These are phyloP conservation scores for Bombus sibiricus DNA, from an alignment of 1,140 invertebrate genomes.

Conservation along the genomic window DNA sequence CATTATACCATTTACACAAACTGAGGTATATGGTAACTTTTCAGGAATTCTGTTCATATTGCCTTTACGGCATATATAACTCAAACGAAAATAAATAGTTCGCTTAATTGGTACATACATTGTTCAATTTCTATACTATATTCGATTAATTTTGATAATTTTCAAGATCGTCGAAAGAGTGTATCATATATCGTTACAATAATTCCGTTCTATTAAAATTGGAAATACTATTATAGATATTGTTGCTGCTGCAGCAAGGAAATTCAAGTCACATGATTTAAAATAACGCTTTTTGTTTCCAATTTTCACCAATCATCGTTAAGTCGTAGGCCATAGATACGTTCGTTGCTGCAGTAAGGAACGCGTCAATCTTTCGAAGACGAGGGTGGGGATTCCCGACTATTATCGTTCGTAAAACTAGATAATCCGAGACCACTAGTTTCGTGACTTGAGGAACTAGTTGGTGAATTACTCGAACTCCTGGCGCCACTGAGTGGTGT, in stretches of 20 bases:
- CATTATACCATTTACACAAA: constrained; percentile 50
- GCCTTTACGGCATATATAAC: not conserved
- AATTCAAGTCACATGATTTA: not conserved
- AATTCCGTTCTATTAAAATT: constrained; percentile 4
- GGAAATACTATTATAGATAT: not conserved
- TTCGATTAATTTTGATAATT: constrained; percentile 41
- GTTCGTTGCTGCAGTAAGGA: constrained; percentile 58
- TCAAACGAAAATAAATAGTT: constrained; percentile 58
- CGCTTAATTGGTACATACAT: constrained; percentile 39
- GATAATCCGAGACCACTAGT: constrained; percentile 67
- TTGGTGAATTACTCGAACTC: constrained; percentile 82
- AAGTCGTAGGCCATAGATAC: constrained; percentile 48
- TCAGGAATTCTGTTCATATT: not conserved
- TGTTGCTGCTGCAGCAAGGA: constrained; percentile 40
- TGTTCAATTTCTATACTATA: constrained; percentile 36
- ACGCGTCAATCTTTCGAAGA: constrained; percentile 76
- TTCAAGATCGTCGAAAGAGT: not conserved
- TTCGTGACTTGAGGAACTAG: constrained; percentile 74
- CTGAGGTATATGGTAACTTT: constrained; percentile 63
- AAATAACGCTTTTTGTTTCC: not conserved
- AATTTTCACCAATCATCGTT: constrained; percentile 38
- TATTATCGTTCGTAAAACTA: constrained; percentile 76
- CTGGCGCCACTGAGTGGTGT: constrained; percentile 71
- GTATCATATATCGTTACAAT: constrained; percentile 8
- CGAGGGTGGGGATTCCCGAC: constrained; percentile 76